Percentiles rank a stretch among this genome's conserved stretches.
phyloP scores from a whole-genome alignment of 1,140 invertebrate genomes.

The Heliothis virescens region DNA sequence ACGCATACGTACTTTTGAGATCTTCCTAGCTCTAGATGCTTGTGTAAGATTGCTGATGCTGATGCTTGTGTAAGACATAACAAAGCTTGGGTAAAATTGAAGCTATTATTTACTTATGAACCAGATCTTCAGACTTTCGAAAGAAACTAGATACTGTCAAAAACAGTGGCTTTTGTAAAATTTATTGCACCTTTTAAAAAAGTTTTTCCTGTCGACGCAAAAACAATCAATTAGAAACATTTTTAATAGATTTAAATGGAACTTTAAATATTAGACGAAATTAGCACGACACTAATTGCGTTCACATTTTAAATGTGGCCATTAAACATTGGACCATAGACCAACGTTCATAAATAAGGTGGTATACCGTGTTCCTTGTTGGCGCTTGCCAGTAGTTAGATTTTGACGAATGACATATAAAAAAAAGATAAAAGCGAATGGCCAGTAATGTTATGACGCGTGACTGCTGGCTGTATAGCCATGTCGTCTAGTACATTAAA shows the following conservation, averaged over 20 bases:
- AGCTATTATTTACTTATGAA: too few species aligned
- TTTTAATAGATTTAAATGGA: constrained; percentile 4
- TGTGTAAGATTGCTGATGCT: too few species aligned
- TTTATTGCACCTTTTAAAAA: neutral
- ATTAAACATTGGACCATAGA: constrained; percentile 34
- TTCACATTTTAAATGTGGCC: constrained; percentile 37
- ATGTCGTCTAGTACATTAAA: constrained; percentile 78
- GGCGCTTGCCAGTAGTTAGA: constrained; percentile 62
- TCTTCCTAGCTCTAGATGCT: too few species aligned
- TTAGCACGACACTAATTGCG: constrained; percentile 43
- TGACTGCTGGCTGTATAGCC: constrained; percentile 65
- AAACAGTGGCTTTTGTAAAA: too few species aligned
- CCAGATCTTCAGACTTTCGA: too few species aligned
- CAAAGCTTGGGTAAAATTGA: too few species aligned
- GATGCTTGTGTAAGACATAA: too few species aligned
- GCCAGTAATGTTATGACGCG: constrained; percentile 66
- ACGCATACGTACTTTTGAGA: too few species aligned
- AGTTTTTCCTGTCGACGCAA: neutral
- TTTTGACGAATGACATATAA: constrained; percentile 68
- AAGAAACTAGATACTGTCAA: too few species aligned
- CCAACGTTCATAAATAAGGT: constrained; percentile 43
- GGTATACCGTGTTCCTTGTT: constrained; percentile 55
- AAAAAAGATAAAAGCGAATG: constrained; percentile 73
- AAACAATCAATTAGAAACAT: constrained; percentile 1
- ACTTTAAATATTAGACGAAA: constrained; percentile 25